Percentiles rank a stretch among this genome's conserved stretches.
phyloP scores from a whole-genome alignment of 37 sponge, comb jelly and placozoan genomes.

The Halisarca cf. caerulea region DNA sequence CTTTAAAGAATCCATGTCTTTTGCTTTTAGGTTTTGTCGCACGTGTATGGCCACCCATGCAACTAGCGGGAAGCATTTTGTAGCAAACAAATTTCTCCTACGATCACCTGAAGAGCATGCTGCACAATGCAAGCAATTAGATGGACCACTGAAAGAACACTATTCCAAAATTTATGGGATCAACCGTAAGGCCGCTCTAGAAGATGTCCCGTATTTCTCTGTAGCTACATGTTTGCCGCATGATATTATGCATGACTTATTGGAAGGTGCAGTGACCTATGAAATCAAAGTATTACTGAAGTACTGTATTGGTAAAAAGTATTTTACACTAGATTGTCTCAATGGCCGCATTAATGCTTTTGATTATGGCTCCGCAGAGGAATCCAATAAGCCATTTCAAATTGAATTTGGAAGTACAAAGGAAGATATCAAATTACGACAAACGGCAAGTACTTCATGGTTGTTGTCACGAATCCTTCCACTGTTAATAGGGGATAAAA shows the following conservation, averaged over 20 bases:
- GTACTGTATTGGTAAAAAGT: neutral
- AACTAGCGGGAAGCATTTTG: neutral
- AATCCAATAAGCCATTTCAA: neutral
- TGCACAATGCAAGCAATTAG: neutral
- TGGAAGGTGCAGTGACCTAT: neutral
- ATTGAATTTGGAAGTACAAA: neutral
- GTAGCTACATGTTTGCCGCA: conserved; percentile 8
- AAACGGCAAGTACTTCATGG: neutral
- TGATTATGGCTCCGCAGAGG: conserved; percentile 12
- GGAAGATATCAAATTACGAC: neutral
- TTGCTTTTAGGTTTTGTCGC: conserved; percentile 9
- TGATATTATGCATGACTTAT: conserved; percentile 27
- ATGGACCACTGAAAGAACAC: neutral
- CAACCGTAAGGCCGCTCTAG: neutral
- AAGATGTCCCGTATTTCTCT: neutral
- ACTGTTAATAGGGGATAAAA: conserved; percentile 3
- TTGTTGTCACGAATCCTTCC: neutral
- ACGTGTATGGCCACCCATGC: conserved; percentile 6
- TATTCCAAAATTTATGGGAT: conserved; percentile 19
- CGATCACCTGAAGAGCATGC: neutral
- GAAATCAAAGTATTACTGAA: neutral
- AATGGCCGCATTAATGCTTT: neutral
- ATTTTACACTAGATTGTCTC: neutral
- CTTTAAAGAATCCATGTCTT: conserved; percentile 4
- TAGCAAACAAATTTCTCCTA: neutral